Conservation (phyloP, 2,888 invertebrate genomes). For the Pristionchus exspectatus region DNA sequence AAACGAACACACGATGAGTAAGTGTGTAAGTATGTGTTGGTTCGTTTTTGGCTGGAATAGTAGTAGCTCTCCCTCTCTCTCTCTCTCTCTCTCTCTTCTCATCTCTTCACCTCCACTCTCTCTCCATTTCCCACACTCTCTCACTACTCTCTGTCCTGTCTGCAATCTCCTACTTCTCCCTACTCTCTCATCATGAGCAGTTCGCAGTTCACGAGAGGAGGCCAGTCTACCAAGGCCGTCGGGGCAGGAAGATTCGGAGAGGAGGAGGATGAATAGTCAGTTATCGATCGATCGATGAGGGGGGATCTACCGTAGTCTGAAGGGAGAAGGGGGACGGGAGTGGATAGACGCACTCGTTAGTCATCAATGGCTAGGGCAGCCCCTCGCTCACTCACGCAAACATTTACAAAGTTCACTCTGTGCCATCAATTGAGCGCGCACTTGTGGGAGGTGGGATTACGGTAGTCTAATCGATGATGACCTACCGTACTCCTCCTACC, state of each 20-base stretch:
- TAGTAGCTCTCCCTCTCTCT: constrained; percentile 44
- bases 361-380: constrained; percentile 31
- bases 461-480: constrained; percentile 15
- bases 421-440: constrained; percentile 14
- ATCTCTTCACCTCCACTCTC: not conserved
- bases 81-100: not conserved
- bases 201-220: constrained; percentile 50
- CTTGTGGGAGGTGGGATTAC: not conserved
- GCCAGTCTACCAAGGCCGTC: constrained; percentile 42
- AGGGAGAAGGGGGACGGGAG: not conserved
- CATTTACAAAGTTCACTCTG: constrained; percentile 47
- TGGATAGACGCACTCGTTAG: not conserved
- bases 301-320: constrained; percentile 1
- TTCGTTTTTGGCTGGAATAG: constrained; percentile 9
- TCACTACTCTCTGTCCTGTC: not conserved
- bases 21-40: constrained; percentile 38
- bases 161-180: not conserved
- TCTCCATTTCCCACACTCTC: not conserved
- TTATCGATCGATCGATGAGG: constrained; percentile 14
- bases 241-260: not conserved
- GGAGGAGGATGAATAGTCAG: not conserved
- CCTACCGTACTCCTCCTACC: constrained; percentile 11
- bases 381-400: not conserved
- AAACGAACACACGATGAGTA: constrained; percentile 13
- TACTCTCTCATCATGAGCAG: constrained; percentile 21